Percentiles rank a stretch among this genome's conserved stretches.
phyloP scores from a whole-genome alignment of 1,140 invertebrate genomes.

The Reticulitermes speratus region DNA sequence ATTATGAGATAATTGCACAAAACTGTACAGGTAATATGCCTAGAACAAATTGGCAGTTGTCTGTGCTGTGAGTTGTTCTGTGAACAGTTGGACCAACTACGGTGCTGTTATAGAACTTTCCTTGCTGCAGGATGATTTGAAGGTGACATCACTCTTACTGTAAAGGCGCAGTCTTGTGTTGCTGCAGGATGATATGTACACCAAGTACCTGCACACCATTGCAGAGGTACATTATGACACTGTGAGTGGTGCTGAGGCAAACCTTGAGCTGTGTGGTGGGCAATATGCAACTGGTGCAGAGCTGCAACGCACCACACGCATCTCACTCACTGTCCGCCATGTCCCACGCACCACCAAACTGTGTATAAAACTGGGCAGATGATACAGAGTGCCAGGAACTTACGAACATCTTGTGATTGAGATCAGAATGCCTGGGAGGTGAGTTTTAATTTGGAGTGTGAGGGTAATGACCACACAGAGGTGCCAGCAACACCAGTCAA shows the following conservation, averaged over 20 bases:
- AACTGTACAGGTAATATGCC: too few species aligned
- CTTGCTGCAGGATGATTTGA: background rate
- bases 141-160: constrained; percentile 63
- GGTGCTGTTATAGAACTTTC: too few species aligned
- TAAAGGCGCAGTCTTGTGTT: constrained; percentile 87
- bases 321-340: constrained; percentile 92
- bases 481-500: too few species aligned
- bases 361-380: constrained; percentile 59
- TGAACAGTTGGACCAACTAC: too few species aligned
- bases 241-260: constrained; percentile 63
- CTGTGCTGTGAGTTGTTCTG: too few species aligned
- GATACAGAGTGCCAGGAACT: too few species aligned
- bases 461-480: too few species aligned
- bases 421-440: too few species aligned
- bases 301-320: constrained; percentile 66
- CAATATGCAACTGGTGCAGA: constrained; percentile 55
- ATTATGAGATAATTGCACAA: too few species aligned
- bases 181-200: constrained; percentile 81
- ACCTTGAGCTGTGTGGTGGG: constrained; percentile 61
- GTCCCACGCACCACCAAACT: constrained; percentile 87
- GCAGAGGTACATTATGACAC: constrained; percentile 69
- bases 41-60: too few species aligned
- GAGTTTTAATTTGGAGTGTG: too few species aligned
- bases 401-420: too few species aligned
- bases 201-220: constrained; percentile 87